Conservation (phyloP, 2,888 invertebrate genomes). For the Tenodera sinensis region DNA sequence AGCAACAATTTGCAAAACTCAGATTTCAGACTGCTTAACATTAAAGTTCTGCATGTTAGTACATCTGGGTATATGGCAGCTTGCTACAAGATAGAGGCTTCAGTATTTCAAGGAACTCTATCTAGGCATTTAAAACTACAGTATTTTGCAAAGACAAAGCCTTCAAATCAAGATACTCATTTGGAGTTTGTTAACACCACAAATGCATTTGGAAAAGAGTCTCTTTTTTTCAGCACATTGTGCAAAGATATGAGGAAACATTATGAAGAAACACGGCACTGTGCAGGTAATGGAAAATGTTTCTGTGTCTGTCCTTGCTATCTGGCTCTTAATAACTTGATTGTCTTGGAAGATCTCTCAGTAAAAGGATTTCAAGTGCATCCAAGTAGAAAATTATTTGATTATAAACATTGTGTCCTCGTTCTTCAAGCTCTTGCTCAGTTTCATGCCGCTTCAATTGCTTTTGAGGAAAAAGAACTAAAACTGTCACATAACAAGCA, state of each 20-base stretch:
- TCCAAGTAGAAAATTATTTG: background rate
- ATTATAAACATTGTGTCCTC: background rate
- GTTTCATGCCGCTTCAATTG: background rate
- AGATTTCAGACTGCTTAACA: background rate
- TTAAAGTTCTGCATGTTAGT: background rate
- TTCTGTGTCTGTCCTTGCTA: background rate
- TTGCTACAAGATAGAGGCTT: background rate
- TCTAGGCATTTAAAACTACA: background rate
- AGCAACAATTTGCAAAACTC: background rate
- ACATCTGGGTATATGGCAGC: background rate
- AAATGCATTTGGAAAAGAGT: background rate
- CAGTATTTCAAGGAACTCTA: background rate
- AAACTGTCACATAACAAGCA: background rate
- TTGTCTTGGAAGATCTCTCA: background rate
- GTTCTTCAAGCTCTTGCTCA: background rate
- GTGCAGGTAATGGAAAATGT: background rate
- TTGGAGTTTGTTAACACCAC: background rate
- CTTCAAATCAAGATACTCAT: background rate
- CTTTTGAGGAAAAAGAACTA: background rate
- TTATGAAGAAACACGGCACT: background rate
- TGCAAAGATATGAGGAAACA: background rate
- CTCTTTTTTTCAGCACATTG: background rate
- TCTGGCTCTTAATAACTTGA: background rate
- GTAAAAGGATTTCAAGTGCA: background rate
- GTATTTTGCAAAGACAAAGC: background rate